Evolutionary conservation across 2,797 vertebrate genomes (phyloP).

Genomic region (Acropternis orthonyx): DNA sequence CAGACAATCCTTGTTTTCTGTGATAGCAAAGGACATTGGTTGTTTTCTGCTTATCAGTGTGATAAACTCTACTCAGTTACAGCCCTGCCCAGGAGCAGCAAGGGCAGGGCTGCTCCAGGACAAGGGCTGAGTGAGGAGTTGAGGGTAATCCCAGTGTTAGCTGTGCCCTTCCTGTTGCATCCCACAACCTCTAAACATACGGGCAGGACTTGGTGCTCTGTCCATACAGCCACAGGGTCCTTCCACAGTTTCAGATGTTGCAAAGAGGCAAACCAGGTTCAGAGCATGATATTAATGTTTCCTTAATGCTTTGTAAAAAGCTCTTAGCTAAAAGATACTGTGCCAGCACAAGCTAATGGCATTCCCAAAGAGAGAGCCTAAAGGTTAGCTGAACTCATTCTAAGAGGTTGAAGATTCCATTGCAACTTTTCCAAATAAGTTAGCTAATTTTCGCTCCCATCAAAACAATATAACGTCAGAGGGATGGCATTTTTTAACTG

Average conservation of each 20-base stretch:
- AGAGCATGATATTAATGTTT: background rate
- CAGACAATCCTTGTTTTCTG: fast-evolving
- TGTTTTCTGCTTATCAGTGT: background rate
- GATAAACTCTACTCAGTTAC: background rate
- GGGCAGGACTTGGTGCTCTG: background rate
- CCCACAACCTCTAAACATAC: background rate
- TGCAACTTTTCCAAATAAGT: conserved; percentile 37
- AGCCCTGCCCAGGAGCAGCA: background rate
- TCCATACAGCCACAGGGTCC: background rate
- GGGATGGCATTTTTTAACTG: conserved; percentile 66
- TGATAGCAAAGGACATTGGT: background rate
- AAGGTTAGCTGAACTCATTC: conserved; percentile 12
- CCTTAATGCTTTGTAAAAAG: background rate
- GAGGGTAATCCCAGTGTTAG: background rate
- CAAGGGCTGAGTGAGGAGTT: fast-evolving
- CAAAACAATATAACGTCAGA: conserved; percentile 64
- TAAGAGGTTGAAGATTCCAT: background rate
- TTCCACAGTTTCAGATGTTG: fast-evolving
- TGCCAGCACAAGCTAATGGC: background rate
- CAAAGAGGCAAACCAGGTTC: background rate
- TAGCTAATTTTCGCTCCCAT: conserved; percentile 51
- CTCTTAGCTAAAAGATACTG: background rate
- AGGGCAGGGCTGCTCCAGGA: background rate
- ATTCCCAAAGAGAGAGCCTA: background rate
- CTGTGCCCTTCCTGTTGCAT: background rate